Base-by-base conservation (phyloP, 2,113 vertebrate genomes). In the Pseudonaja textilis region DNA sequence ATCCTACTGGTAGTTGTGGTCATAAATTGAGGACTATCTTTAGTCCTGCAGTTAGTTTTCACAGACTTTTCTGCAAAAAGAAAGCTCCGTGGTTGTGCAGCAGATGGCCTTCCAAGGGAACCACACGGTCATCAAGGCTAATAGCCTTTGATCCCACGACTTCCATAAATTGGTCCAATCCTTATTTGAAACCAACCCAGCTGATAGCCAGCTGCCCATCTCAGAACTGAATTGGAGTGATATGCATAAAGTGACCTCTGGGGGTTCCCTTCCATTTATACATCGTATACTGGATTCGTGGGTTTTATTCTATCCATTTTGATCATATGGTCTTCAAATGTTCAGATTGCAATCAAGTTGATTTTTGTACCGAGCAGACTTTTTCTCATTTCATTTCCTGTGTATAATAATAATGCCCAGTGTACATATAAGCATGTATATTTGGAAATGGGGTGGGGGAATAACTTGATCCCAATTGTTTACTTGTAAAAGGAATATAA, bases 201-300 rank as follows among this genome's bases (percentile, higher is more conserved):
- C n/a, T 39, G 69, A 18, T 34, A 7, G n/a, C 69, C n/a, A 81
- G 5, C 18, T 39, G 16, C n/a, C 18, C 16, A 20, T 39, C n/a
- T 81, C n/a, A 81, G 34, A 39, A 34, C n/a, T 39, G 69, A 74
- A 74, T 20, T 74, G 69, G 69, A 81, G 18, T 9, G 34, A 81
- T 39, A 39, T 81, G 6, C 34, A 81, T 39, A 81, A 81, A 81
- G 16, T 81, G 39, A 81, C 69, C 16, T 39, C n/a, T 20, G n/a
- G 11, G 29, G 3, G 0, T 18, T 8, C 6, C 1, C 1, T 1
- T 1, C 26, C 4, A 20, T 39, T 39, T 81, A 81, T 39, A 39
- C 34, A 81, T 39, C 39, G 69, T 39, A 39, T 81, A 22, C 18
- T 39, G 29, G 16, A 81, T 81, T 81, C 39, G 34, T 39, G 69